Evolutionary conservation across 2,888 invertebrate genomes (phyloP).

Genomic region (Amphimallon solstitiale): DNA sequence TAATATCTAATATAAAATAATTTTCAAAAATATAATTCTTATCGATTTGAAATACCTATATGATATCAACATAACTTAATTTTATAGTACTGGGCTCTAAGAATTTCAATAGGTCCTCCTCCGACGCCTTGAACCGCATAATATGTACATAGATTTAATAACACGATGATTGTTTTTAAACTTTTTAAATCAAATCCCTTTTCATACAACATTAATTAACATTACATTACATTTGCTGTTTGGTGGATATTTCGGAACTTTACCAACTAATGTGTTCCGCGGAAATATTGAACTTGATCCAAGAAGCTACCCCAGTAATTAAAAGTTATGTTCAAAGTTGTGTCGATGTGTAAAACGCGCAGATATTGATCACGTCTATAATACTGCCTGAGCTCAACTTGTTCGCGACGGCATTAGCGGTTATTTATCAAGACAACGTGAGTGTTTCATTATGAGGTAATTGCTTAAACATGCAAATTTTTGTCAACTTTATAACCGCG

Average conservation of each 20-base stretch:
- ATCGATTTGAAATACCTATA: too few species aligned
- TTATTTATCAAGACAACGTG: slow-evolving; percentile 21
- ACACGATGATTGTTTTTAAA: too few species aligned
- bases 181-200: not conserved
- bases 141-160: too few species aligned
- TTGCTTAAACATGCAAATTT: slow-evolving; percentile 28
- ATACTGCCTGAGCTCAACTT: slow-evolving; percentile 15
- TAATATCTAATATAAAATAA: too few species aligned
- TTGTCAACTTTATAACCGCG: slow-evolving; percentile 18
- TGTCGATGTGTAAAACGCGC: slow-evolving; percentile 25
- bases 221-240: not conserved
- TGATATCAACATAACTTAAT: too few species aligned
- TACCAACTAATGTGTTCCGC: not conserved
- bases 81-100: too few species aligned
- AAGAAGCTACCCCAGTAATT: slow-evolving; percentile 26
- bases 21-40: too few species aligned
- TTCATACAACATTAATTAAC: slow-evolving; percentile 4
- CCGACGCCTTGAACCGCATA: too few species aligned
- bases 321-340: slow-evolving; percentile 32
- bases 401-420: slow-evolving; percentile 19
- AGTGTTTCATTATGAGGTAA: slow-evolving; percentile 19
- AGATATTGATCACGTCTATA: slow-evolving; percentile 24
- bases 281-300: slow-evolving; percentile 23
- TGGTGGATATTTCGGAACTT: slow-evolving; percentile 6
- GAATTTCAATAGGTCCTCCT: too few species aligned